Conservation (phyloP, 2,888 invertebrate genomes). For the Sceliomorpha sp. region DNA sequence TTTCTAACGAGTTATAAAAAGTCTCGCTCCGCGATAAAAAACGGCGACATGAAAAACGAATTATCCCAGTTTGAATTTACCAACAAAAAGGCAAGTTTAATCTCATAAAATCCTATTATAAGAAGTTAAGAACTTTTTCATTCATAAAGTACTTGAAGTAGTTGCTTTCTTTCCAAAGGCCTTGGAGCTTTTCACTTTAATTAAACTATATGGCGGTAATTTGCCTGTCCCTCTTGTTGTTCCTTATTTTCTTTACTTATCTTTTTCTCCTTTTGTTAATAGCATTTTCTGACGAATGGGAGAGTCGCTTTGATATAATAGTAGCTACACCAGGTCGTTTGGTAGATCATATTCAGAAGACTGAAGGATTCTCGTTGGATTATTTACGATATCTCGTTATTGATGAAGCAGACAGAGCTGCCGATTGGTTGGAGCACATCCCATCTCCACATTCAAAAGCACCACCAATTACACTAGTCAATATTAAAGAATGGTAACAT, state of each 20-base stretch:
- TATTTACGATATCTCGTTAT: constrained; percentile 90
- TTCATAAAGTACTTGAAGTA: not conserved
- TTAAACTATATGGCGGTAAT: constrained; percentile 5
- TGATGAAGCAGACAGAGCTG: constrained; percentile 98
- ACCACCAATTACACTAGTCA: constrained; percentile 82
- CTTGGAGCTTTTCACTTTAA: not conserved
- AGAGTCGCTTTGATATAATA: constrained; percentile 89
- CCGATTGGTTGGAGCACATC: constrained; percentile 91
- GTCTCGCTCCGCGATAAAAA: no score
- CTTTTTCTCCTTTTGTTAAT: constrained; percentile 81
- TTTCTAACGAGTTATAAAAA: not conserved
- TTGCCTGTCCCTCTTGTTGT: not conserved
- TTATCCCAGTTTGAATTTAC: no score
- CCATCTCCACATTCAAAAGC: constrained; percentile 75
- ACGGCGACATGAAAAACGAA: no score
- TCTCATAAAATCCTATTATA: no score
- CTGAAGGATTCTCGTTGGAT: constrained; percentile 88
- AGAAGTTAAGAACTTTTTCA: no score
- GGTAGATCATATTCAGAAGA: constrained; percentile 93
- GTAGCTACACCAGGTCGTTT: constrained; percentile 96
- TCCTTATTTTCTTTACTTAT: not conserved
- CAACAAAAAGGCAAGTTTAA: no score
- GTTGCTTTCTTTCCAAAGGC: constrained; percentile 1
- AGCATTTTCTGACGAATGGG: constrained; percentile 79
- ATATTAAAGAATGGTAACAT: no score